These are phyloP conservation scores for Toxonevra muliebris DNA, from an alignment of 2,888 invertebrate genomes.

Conservation along the genomic window DNA sequence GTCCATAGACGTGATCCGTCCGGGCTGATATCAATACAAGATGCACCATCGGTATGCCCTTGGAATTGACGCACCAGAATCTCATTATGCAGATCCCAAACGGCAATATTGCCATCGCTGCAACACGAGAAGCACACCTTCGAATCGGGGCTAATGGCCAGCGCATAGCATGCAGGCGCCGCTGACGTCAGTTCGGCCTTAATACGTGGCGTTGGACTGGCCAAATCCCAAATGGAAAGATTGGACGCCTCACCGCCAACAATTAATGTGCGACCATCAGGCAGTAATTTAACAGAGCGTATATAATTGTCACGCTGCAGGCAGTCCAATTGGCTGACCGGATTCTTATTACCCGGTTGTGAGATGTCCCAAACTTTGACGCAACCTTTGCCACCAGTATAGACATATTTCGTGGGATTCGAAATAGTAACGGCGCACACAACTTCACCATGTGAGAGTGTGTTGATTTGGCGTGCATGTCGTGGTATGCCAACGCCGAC, in stretches of 20 bases:
- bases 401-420: conserved; percentile 87
- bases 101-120: conserved; percentile 97
- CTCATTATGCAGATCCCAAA: conserved; percentile 94
- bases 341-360: conserved; percentile 79
- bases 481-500: conserved; percentile 93
- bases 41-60: conserved; percentile 98
- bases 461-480: conserved; percentile 88
- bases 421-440: conserved; percentile 97
- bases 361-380: conserved; percentile 88
- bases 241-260: conserved; percentile 97
- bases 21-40: conserved; percentile 95
- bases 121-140: conserved; percentile 99
- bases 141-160: conserved; percentile 96
- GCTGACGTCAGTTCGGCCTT: conserved; percentile 90
- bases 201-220: conserved; percentile 89
- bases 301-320: conserved; percentile 97
- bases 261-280: conserved; percentile 92
- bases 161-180: conserved; percentile 97
- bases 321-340: conserved; percentile 87
- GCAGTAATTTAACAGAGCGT: conserved; percentile 91
- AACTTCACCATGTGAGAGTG: conserved; percentile 93
- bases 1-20: conserved; percentile 92
- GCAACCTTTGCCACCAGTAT: conserved; percentile 96
- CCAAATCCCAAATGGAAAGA: conserved; percentile 95
- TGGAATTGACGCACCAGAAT: conserved; percentile 91